Evolutionary conservation across 2,113 vertebrate species (phyloP).

Genomic region (Calonectris borealis): DNA sequence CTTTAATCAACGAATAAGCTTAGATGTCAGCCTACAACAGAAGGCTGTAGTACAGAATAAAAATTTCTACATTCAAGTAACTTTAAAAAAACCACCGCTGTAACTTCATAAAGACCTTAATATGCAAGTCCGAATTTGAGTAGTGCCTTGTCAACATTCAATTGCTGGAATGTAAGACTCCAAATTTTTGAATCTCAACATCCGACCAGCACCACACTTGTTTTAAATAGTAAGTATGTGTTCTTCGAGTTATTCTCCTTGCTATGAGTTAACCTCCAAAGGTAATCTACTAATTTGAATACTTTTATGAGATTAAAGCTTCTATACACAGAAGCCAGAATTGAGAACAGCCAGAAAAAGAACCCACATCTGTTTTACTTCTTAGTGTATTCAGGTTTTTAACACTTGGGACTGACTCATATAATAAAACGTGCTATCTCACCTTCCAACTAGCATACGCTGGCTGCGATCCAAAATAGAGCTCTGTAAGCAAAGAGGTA

Average conservation of each 20-base stretch:
- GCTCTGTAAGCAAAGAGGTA: neutral
- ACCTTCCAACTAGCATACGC: neutral
- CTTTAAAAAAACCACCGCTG: neutral
- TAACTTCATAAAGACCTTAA: neutral
- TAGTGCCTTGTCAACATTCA: neutral
- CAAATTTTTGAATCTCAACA: neutral
- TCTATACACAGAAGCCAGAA: neutral
- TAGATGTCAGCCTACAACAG: neutral
- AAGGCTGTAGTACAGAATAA: neutral
- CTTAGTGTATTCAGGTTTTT: neutral
- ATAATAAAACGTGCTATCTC: neutral
- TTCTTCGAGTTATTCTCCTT: neutral
- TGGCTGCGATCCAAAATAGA: neutral
- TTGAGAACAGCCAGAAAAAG: neutral
- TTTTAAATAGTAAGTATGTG: neutral
- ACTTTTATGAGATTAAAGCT: neutral
- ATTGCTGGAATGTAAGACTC: neutral
- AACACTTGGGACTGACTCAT: neutral
- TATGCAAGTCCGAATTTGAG: neutral
- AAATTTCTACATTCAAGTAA: neutral
- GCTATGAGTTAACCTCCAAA: neutral
- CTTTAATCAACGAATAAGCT: neutral
- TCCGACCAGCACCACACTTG: neutral
- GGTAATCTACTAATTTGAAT: neutral
- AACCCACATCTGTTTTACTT: neutral